Percentiles rank a stretch among this genome's conserved stretches.
These are phyloP conservation scores for Brachionus plicatilis DNA, from an alignment of 1,140 invertebrate genomes.

Conservation along the genomic window DNA sequence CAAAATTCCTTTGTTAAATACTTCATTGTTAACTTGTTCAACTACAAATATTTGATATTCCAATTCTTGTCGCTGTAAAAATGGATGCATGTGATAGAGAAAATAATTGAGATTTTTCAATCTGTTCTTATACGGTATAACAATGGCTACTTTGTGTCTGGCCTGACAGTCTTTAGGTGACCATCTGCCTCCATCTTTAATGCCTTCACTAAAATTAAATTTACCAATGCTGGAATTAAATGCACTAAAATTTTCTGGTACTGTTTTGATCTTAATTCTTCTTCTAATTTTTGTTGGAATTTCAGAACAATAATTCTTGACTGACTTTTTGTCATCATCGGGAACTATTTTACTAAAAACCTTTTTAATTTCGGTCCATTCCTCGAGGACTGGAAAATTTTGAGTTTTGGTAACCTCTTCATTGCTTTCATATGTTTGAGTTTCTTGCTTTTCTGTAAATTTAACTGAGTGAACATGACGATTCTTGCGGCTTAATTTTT, in stretches of 20 bases:
- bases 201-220: neutral
- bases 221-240: neutral
- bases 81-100: conserved; percentile 49
- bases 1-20: conserved; percentile 81
- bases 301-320: neutral
- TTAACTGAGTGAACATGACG: neutral
- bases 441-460: neutral
- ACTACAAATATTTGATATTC: conserved; percentile 52
- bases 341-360: neutral
- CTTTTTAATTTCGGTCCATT: neutral
- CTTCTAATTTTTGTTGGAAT: neutral
- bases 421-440: neutral
- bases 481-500: neutral
- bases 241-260: neutral
- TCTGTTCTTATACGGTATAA: conserved; percentile 53
- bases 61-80: conserved; percentile 49
- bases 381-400: neutral
- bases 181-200: conserved; percentile 62
- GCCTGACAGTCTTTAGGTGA: conserved; percentile 71
- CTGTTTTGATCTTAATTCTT: neutral
- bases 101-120: conserved; percentile 54
- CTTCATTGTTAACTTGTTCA: conserved; percentile 60
- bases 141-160: conserved; percentile 60
- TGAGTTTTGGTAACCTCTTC: neutral
- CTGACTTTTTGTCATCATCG: neutral